Conservation (phyloP, 1,140 invertebrate species). For the Sitophilus oryzae region DNA sequence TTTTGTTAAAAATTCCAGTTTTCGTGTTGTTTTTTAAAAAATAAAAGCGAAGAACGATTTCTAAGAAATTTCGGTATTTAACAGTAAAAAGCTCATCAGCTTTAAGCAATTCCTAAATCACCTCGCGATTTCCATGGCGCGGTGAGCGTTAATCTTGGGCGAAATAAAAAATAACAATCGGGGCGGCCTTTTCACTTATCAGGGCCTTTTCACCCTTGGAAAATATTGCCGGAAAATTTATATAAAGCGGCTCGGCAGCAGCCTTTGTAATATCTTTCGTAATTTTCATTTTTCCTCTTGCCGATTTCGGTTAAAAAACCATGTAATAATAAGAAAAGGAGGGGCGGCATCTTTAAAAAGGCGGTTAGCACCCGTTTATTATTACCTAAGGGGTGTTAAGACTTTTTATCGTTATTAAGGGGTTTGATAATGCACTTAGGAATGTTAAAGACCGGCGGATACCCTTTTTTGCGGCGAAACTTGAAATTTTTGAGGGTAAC, state of each 20-base stretch:
- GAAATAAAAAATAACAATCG: slow-evolving; percentile 23
- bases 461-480: no score
- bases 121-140: not conserved
- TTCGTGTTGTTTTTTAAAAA: no score
- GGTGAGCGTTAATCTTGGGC: slow-evolving; percentile 12
- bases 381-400: slow-evolving; percentile 1
- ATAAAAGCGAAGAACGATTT: no score
- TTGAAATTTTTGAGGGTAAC: no score
- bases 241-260: slow-evolving; percentile 17
- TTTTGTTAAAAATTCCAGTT: no score
- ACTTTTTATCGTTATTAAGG: not conserved
- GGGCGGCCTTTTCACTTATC: slow-evolving; percentile 20
- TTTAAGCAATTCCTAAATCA: not conserved
- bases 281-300: slow-evolving; percentile 23
- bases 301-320: slow-evolving; percentile 17
- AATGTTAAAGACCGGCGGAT: no score
- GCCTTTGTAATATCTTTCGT: slow-evolving; percentile 22
- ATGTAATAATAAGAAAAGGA: slow-evolving; percentile 13
- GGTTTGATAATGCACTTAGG: not conserved
- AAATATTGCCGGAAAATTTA: slow-evolving; percentile 19
- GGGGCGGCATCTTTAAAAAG: slow-evolving; percentile 15
- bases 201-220: slow-evolving; percentile 14
- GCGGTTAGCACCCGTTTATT: slow-evolving; percentile 20
- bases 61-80: no score
- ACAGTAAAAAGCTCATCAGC: not conserved